Percentiles rank a stretch among this genome's conserved stretches.
Conservation (phyloP, 2,888 invertebrate species). For the Heliconius erato region DNA sequence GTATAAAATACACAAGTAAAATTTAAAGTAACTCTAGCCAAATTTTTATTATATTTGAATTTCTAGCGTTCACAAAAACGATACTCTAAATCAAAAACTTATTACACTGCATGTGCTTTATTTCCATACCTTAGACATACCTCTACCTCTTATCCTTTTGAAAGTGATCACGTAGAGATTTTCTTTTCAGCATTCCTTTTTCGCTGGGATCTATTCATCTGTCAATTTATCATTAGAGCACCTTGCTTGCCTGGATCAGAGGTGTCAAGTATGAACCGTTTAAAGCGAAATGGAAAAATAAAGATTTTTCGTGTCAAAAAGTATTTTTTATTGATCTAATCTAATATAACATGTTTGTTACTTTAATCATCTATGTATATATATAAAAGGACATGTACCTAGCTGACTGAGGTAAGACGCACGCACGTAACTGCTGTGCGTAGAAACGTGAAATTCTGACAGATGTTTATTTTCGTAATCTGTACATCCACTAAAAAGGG, state of each 20-base stretch:
- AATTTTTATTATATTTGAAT: conserved; percentile 3
- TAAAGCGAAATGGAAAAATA: neutral
- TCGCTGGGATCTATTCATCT: conserved; percentile 4
- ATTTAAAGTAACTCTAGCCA: neutral
- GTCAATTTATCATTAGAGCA: conserved; percentile 8
- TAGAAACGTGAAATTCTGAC: no score
- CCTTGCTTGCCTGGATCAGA: neutral
- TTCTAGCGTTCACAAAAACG: neutral
- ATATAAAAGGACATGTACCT: no score
- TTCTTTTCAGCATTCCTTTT: neutral
- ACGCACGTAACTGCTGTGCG: no score
- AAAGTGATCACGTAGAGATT: conserved; percentile 16
- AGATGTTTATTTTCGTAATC: no score
- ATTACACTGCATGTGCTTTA: conserved; percentile 13
- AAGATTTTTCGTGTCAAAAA: neutral
- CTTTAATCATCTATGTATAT: no score
- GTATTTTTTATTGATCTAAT: neutral
- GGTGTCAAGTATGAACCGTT: neutral
- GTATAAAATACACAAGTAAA: neutral
- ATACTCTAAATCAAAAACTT: conserved; percentile 1
- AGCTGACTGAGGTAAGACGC: no score
- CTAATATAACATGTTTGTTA: no score
- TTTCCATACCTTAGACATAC: neutral
- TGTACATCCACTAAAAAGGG: no score
- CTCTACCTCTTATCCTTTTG: conserved; percentile 1